Evolutionary conservation across 2,113 vertebrate genomes (phyloP), one percentile per base, ranked within the genome.

Genomic region (Epinephelus cyanopodus): DNA sequence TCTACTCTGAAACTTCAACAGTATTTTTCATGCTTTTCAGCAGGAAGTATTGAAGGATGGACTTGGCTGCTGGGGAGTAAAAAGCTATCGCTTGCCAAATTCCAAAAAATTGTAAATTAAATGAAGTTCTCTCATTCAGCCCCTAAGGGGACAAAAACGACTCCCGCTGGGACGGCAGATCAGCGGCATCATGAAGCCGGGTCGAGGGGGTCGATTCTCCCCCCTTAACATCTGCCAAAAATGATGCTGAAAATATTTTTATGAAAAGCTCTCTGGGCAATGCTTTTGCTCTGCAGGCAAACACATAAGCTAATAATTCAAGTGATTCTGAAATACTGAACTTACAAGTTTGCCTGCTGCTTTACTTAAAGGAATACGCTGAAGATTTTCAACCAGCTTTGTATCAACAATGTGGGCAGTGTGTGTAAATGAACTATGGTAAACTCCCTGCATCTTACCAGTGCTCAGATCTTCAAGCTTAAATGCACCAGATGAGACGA

Each of bases 91-190:
- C 71, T 61, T 48, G 54, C 54, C 67, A 80, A 70, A 86, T 79
- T 90, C n/a, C 21, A 37, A 90, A 85, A 82, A 68, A 76, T 82
- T 80, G 68, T 69, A 89, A 79, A 92, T 91, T 25, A 63, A 74
- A 90, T 86, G 47, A 80, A 84, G 45, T 67, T 50, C 58, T 82
- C 33, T 18, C 48, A 65, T 75, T 87, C 29, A 52, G 72, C 39
- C 39, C 72, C 54, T 63, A 15, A 6, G 56, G 76, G 57, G 37
- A 76, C 64, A 29, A 79, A 29, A 81, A 61, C 18, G 17, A 63
- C 63, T 56, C 74, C 79, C 14, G 37, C 86, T 88, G 78, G 54
- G 83, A 89, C 23, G 77, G 57, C 52, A 89, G 77, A 92, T 88
- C 87, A 88, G 72, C 69, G 58, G 82, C 23, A 19, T 86, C 53